These are phyloP conservation scores for Heliconius hortense DNA, from an alignment of 2,888 invertebrate species.

Conservation along the genomic window DNA sequence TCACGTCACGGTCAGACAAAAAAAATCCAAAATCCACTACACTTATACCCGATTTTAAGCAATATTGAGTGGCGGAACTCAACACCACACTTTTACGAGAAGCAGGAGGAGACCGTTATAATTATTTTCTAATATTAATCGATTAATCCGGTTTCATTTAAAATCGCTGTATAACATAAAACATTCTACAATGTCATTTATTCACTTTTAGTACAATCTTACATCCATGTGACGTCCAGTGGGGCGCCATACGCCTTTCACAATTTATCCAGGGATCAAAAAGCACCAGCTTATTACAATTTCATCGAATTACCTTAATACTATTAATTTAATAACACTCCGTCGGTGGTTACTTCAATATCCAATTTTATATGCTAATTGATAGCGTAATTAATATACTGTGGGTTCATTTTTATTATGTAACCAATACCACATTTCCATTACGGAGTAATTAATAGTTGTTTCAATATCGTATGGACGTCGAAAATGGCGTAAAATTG, in stretches of 20 bases:
- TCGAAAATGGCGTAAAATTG: constrained; percentile 26
- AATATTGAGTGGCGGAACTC: no score
- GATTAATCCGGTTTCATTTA: no score
- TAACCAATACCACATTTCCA: constrained; percentile 38
- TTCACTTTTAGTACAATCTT: constrained; percentile 23
- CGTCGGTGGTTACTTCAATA: constrained; percentile 53
- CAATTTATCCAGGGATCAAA: constrained; percentile 67
- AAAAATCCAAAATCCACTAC: no score
- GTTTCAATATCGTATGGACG: constrained; percentile 29
- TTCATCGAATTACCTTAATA: constrained; percentile 62
- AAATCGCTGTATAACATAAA: background rate
- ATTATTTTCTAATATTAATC: no score
- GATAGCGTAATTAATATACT: constrained; percentile 59
- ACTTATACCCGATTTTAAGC: no score
- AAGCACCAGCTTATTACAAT: constrained; percentile 62
- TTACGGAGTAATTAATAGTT: constrained; percentile 34
- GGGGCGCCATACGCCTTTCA: constrained; percentile 58
- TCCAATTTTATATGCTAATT: constrained; percentile 58
- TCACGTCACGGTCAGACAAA: background rate
- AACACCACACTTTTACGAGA: no score
- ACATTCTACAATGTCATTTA: no score
- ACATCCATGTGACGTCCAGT: constrained; percentile 46
- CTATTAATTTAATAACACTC: constrained; percentile 64
- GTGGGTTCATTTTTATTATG: constrained; percentile 42
- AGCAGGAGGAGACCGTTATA: no score